Base-by-base conservation (phyloP, 2,797 vertebrate genomes). In the Sylvilagus floridanus region DNA sequence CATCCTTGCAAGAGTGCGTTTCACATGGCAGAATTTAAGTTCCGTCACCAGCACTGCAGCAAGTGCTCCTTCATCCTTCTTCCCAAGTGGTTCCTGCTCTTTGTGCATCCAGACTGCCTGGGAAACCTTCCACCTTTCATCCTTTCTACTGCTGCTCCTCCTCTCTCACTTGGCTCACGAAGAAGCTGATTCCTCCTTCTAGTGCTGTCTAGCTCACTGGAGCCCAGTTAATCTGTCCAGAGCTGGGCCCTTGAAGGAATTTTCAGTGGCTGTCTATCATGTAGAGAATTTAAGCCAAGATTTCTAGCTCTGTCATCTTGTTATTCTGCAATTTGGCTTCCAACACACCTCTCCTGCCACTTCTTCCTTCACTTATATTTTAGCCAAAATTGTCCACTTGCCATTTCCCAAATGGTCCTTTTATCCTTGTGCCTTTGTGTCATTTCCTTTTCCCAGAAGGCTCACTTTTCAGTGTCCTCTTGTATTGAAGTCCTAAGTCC, bases 21-120 rank as follows among this genome's bases (percentile, higher is more conserved):
- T 88, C 62, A 60, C 28, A 57, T 30, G 30, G 14, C 24, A 12
- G 37, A 88, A 90, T 93, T 92, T 94, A 82, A 42, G 82, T 81
- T 95, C 77, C 16, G 66, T 76, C 16, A 35, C 77, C 76, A 37
- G 57, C 52, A 47, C 16, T 7, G 35, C 73, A 17, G 32, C 22
- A 78, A 75, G 78, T 73, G 17, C 30, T 93, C 11, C 52, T 60
- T 42, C 1, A 32, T 24, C 17, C 37, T 82, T 87, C 66, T 16
- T 21, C 92, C 16, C 76, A 66, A 84, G 54, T 42, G 68, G 50
- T 77, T 35, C 35, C 66, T 79, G 60, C 7, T 66, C 24, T 94
- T 82, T 72, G 62, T 10, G 10, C 13, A 32, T 88, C 21, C 21
- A 2, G 32, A 57, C 35, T 82, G 10, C 13, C 73, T 86, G 17